Conservation (phyloP, 92 coral and sea anemone genomes). For the Epizoanthus stellaris region DNA sequence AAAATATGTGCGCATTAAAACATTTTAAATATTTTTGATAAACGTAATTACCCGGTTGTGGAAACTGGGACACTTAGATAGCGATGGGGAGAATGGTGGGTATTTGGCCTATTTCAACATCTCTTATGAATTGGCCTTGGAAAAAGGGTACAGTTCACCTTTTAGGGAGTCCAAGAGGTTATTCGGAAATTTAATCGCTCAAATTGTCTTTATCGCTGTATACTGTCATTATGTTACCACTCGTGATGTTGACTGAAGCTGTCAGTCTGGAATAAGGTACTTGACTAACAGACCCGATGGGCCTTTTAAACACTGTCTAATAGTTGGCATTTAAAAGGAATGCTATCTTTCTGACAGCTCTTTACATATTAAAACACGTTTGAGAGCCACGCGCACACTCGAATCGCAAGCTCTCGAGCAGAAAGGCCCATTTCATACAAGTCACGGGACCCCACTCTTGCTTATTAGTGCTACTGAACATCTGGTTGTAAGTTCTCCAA, state of each 20-base stretch:
- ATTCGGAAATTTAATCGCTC: slow-evolving; percentile 7
- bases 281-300: slow-evolving; percentile 29
- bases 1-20: too few species aligned
- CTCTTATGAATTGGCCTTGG: too few species aligned
- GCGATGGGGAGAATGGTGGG: too few species aligned
- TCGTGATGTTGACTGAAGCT: slow-evolving; percentile 19
- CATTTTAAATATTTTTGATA: too few species aligned
- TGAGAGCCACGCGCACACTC: slow-evolving; percentile 17
- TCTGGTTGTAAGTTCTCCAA: neutral
- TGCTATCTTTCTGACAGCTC: slow-evolving; percentile 6
- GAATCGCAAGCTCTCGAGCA: neutral
- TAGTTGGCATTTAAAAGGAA: slow-evolving; percentile 30
- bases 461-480: neutral
- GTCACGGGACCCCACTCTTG: neutral
- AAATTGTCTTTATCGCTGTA: slow-evolving; percentile 10
- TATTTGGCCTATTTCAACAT: too few species aligned
- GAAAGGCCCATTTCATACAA: slow-evolving; percentile 7
- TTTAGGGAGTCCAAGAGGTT: neutral
- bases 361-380: slow-evolving; percentile 1
- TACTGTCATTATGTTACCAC: slow-evolving; percentile 33
- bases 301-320: slow-evolving; percentile 42
- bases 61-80: too few species aligned
- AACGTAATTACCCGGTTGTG: too few species aligned
- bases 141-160: too few species aligned
- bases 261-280: slow-evolving; percentile 23